phyloP scores from a whole-genome alignment of 35 echinoderm and acorn worm genomes.

The Patiria miniata region DNA sequence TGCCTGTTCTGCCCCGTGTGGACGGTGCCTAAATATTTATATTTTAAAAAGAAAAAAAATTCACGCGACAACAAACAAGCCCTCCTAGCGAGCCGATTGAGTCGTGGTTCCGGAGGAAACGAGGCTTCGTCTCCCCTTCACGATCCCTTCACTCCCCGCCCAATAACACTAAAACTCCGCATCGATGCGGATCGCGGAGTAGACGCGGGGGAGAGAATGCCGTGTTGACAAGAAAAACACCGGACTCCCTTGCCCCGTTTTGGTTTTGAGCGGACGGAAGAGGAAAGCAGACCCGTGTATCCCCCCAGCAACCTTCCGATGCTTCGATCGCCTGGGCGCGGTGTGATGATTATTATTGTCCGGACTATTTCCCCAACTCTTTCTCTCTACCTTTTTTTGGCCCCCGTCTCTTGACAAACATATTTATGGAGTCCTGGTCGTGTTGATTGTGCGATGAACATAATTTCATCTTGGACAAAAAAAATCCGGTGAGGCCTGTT shows the following conservation, averaged over 20 bases:
- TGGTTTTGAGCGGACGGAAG: not conserved
- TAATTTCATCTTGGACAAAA: too few relatives aligned
- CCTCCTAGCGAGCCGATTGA: not conserved
- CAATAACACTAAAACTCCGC: not conserved
- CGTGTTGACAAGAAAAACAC: conserved; percentile 20
- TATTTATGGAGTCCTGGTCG: not conserved
- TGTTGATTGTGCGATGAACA: not conserved
- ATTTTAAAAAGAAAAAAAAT: not conserved
- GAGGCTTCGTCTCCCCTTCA: not conserved
- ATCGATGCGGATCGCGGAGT: not conserved
- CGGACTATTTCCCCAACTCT: not conserved
- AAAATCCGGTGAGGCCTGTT: too few relatives aligned
- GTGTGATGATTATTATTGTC: not conserved
- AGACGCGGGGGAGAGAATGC: not conserved
- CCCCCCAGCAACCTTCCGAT: not conserved
- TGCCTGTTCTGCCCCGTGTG: too few relatives aligned
- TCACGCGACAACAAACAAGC: not conserved
- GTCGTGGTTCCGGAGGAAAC: conserved; percentile 21
- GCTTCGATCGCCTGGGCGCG: not conserved
- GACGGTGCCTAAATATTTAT: too few relatives aligned
- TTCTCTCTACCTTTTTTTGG: not conserved
- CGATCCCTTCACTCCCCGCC: not conserved
- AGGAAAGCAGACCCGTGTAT: conserved; percentile 1
- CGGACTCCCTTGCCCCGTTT: not conserved
- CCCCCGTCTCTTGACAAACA: not conserved